Evolutionary conservation across 2,888 invertebrate species (phyloP), one percentile per base, ranked within the genome.

Genomic region (Antheraea assamensis): DNA sequence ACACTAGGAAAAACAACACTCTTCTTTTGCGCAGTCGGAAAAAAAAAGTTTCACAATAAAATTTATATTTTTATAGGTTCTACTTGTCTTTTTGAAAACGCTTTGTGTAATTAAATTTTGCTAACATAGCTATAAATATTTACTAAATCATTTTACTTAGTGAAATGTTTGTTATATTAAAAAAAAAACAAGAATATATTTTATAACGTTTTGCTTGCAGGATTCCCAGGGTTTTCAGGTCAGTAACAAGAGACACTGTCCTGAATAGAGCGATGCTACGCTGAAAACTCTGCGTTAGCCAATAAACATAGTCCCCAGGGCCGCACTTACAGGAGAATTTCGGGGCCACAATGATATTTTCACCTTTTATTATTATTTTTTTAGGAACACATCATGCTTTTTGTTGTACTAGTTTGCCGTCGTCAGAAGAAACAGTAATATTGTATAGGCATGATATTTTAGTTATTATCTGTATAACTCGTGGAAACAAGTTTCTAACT

Each of bases 201-300:
- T 79, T 84, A 85, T 84, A 79, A 83, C 83, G 85, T 91, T 93
- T 90, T 92, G 88, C 89, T 94, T 94, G 79, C 95, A 95, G 95
- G 95, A 87, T 95, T 95, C 83, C 94, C 94, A 84, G 95, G 95
- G 85, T 94, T 95, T 90, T 95, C 94, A 94, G 95, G 94, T 95
- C 86, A 94, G 94, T 94, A 84, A 79, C 21, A 71, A 31, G 8
- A 74, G 74, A 74, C 71, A 71, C 55, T 42, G 55, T 55, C 58
- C 55, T 68, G 68, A 68, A 58, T 71, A 71, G 31, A 31, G 35
- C 58, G 70, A 52, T 73, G 73, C 27, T 70, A 58, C 55, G 58
- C n/a, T 47, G n/a, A 27, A n/a, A 35, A 70, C 47, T 61, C 42
- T 70, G 42, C 70, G n/a, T 70, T 27, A 55, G 55, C 35, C 24